Conservation (phyloP, 2,113 vertebrate species). For the Odontophorus gujanensis region DNA sequence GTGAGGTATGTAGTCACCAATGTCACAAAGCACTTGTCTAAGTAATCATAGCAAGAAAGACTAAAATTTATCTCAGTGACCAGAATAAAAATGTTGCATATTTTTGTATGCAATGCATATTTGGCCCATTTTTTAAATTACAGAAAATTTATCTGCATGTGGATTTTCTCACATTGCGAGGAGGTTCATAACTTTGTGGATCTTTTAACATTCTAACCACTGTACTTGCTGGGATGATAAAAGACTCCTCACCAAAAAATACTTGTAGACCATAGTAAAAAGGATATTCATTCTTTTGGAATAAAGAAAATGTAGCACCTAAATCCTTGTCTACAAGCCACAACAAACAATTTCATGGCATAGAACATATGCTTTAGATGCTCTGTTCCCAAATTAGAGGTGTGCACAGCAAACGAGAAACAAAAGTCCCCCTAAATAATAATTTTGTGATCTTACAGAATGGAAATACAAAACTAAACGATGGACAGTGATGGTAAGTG, state of each 20-base stretch:
- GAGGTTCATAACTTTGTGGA: background rate
- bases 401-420: background rate
- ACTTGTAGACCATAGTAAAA: background rate
- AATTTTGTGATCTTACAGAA: background rate
- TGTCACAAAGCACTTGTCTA: background rate
- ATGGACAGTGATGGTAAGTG: background rate
- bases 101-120: background rate
- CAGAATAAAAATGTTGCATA: background rate
- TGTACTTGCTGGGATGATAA: background rate
- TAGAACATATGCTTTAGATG: background rate
- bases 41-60: background rate
- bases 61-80: background rate
- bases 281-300: background rate
- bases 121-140: background rate
- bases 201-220: background rate
- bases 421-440: background rate
- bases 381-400: background rate
- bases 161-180: background rate
- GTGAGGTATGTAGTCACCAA: background rate
- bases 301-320: background rate
- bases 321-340: background rate
- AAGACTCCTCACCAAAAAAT: background rate
- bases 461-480: background rate
- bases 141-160: background rate
- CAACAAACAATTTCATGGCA: background rate